Evolutionary conservation across 2,888 invertebrate species (phyloP), one percentile per base, ranked within the genome.

Genomic region (Nomada fabriciana): DNA sequence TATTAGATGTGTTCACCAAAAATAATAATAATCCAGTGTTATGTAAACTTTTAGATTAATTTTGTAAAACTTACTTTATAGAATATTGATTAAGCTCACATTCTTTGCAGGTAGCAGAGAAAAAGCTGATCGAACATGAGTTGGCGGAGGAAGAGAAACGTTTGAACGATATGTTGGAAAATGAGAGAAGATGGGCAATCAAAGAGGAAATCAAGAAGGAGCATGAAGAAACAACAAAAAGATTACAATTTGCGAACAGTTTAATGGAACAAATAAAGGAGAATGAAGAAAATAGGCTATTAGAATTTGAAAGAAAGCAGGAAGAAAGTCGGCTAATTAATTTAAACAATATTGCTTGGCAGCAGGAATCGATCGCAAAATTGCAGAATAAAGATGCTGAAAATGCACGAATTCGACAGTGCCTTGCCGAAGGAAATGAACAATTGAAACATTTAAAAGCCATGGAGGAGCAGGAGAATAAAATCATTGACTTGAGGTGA

Each of bases 121-220:
- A 94, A 73, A 93, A 91, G 81, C 86, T 94, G 29, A 92, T 94
- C 4, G 90, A 94, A 86, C 89, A 84, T 25, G 94, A 94, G 83
- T 60, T 94, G 55, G 89, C 86, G 53, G 91, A 92, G 15, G 94
- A 94, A 74, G 94, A 94, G 47, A 91, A 92, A 70, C 95, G 95
- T n/a, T 85, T 97, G 68, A 96, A 97, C 84, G 94, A 95, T 18
- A 96, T 97, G 94, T 96, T 97, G 96, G 97, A 97, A 88, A 96
- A 96, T 90, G 95, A 96, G 87, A 95, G 97, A 0, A 94, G 94
- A 82, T 94, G 94, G 71, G 95, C 95, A 0, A 94, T 96, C 5
- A 91, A 94, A 42, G 94, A 95, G 0, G 96, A 96, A 15, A 95
- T 95, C 63, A 94, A 95, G 82, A 95, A 95, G 85, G 95, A 95